These are phyloP conservation scores for Monochamus saltuarius DNA, from an alignment of 1,140 invertebrate species.

Conservation along the genomic window DNA sequence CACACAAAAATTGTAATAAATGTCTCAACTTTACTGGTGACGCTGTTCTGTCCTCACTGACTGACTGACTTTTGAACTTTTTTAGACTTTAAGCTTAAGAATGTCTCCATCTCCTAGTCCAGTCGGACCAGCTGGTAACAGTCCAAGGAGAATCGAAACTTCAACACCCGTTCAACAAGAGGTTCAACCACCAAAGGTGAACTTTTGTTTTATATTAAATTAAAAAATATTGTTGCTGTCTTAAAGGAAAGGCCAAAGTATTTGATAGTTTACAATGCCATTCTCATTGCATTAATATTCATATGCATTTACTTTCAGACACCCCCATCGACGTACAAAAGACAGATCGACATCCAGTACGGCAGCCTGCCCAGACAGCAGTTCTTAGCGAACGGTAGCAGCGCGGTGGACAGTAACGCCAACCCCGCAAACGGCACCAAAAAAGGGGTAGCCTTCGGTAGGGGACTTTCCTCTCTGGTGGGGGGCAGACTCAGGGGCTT, in stretches of 20 bases:
- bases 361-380: slow-evolving; percentile 77
- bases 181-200: slow-evolving; percentile 48
- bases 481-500: slow-evolving; percentile 73
- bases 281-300: too few relatives aligned
- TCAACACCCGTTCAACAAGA: slow-evolving; percentile 34
- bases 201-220: not conserved
- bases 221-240: too few relatives aligned
- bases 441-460: slow-evolving; percentile 70
- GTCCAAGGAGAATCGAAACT: slow-evolving; percentile 26
- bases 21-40: too few relatives aligned
- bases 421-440: slow-evolving; percentile 50
- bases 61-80: not conserved
- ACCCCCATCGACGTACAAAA: slow-evolving; percentile 66
- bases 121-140: slow-evolving; percentile 34
- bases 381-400: slow-evolving; percentile 49
- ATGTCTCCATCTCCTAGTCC: slow-evolving; percentile 54
- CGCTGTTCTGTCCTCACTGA: not conserved
- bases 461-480: slow-evolving; percentile 63
- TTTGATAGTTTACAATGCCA: too few relatives aligned
- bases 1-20: too few relatives aligned
- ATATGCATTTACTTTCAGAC: slow-evolving; percentile 63
- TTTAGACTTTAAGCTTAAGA: slow-evolving; percentile 22
- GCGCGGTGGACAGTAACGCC: slow-evolving; percentile 51
- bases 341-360: slow-evolving; percentile 71
- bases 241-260: too few relatives aligned